These are phyloP conservation scores for Pachycephala philippinensis DNA, from an alignment of 2,113 vertebrate species.

Conservation along the genomic window DNA sequence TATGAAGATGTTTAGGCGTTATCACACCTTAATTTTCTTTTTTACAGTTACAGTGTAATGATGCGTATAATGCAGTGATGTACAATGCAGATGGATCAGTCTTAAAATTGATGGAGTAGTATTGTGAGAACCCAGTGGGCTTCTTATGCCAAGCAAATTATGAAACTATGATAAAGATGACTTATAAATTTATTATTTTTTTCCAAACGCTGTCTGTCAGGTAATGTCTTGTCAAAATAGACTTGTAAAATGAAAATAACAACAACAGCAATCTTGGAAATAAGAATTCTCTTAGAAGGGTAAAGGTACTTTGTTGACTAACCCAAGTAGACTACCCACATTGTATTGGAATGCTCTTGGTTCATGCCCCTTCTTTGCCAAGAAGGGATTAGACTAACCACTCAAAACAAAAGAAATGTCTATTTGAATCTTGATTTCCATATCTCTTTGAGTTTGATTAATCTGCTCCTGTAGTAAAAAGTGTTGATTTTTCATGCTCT, in stretches of 20 bases:
- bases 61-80: constrained; percentile 22
- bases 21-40: constrained; percentile 32
- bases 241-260: background rate
- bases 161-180: constrained; percentile 35
- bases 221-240: background rate
- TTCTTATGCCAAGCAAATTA: constrained; percentile 7
- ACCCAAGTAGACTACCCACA: background rate
- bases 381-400: background rate
- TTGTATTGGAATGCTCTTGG: background rate
- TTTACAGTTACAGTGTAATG: constrained; percentile 30
- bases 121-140: background rate
- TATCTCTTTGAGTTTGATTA: background rate
- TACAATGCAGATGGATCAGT: constrained; percentile 1
- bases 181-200: background rate
- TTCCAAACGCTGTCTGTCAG: background rate
- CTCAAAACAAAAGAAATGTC: background rate
- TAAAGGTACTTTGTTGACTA: background rate
- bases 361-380: background rate
- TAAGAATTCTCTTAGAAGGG: background rate
- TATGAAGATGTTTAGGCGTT: constrained; percentile 20
- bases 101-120: constrained; percentile 16
- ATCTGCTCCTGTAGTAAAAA: background rate
- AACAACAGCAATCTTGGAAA: background rate
- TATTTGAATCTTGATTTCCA: background rate
- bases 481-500: rapidly evolving